Evolutionary conservation across 2,797 vertebrate genomes (phyloP).

Genomic region (Lepilemur ruficaudatus): DNA sequence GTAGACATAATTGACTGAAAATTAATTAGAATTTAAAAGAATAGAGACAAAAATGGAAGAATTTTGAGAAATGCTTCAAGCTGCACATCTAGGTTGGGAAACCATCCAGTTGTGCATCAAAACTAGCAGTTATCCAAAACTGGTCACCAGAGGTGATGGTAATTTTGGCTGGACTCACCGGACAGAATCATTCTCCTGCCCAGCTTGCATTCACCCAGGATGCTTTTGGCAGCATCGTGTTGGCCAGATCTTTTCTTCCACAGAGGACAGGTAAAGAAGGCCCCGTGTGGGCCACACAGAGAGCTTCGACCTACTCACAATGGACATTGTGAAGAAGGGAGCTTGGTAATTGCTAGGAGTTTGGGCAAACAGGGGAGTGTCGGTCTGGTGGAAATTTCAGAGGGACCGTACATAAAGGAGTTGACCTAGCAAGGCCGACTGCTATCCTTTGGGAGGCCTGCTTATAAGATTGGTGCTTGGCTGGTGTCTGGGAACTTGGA

Average conservation of each 20-base stretch:
- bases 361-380: background rate
- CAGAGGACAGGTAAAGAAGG: no score
- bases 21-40: constrained; percentile 29
- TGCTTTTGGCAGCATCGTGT: background rate
- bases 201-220: background rate
- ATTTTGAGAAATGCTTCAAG: background rate
- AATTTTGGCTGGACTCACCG: background rate
- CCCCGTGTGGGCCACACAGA: fast-evolving
- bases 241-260: background rate
- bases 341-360: background rate
- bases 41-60: background rate
- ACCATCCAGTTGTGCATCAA: background rate
- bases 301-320: background rate
- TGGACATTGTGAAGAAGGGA: background rate
- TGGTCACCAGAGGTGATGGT: background rate
- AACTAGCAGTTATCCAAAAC: background rate
- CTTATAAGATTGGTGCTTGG: background rate
- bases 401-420: background rate
- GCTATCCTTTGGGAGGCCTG: background rate
- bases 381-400: background rate
- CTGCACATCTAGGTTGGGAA: background rate
- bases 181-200: background rate
- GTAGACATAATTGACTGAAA: background rate
- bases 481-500: background rate
- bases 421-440: background rate